A percentile compares a stretch with the other conserved stretches of the same genome.
Conservation (phyloP, 2,113 vertebrate genomes). For the Setophaga petechia region DNA sequence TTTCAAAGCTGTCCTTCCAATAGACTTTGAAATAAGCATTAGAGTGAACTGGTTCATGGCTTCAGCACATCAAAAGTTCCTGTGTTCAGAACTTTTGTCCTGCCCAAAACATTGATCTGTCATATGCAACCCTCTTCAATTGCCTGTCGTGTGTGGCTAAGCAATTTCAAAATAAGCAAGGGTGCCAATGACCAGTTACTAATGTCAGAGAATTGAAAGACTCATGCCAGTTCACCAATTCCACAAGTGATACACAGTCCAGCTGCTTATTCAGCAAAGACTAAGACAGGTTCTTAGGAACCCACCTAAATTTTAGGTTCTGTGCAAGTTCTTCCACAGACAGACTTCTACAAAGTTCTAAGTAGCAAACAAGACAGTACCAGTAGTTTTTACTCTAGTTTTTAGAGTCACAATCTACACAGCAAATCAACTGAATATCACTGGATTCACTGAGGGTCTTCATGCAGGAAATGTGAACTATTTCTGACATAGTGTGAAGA, state of each 20-base stretch:
- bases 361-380: neutral
- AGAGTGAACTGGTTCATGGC: neutral
- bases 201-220: neutral
- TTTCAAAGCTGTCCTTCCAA: neutral
- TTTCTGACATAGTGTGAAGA: neutral
- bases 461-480: neutral
- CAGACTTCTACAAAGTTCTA: neutral
- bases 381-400: neutral
- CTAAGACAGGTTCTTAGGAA: neutral
- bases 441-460: neutral
- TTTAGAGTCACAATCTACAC: neutral
- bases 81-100: neutral
- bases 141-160: neutral
- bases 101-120: neutral
- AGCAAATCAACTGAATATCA: neutral
- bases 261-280: neutral
- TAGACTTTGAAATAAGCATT: neutral
- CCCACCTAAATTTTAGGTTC: neutral
- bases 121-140: neutral
- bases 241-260: neutral
- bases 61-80: neutral
- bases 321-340: neutral
- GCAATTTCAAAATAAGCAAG: neutral
- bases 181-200: neutral
- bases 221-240: neutral